Base-by-base conservation (phyloP, 2,113 vertebrate genomes). In the Merops nubicus region DNA sequence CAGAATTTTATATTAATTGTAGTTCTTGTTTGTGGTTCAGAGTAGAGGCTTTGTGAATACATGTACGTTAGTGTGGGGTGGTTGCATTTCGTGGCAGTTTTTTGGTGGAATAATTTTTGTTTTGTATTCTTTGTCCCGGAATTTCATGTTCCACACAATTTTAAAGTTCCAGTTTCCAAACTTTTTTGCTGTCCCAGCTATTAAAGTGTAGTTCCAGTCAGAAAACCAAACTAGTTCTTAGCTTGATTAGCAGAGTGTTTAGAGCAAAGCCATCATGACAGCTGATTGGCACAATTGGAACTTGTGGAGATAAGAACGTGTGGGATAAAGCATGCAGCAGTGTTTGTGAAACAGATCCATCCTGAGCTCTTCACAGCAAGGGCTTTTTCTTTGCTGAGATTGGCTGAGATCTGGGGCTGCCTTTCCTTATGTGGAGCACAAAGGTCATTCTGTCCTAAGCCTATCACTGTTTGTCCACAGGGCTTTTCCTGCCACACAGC, bases 91-190 rank as follows among this genome's bases (percentile, higher is more conserved):
- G 25, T 74, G 40, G 29, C 33, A 72, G 8, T 45, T 56, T 8
- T 80, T 67, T 47, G 33, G 51, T 72, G 51, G 84, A 88, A 42
- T 33, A 14, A 20, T 33, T 74, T 54, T 87, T 84, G 31, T 0
- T 73, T 88, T 78, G 5, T 78, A 11, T 64, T 65, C 12, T 77
- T 80, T 16, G 3, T 53, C 17, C 1, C 7, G 1, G 26, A 85
- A 76, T 64, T 82, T 42, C 0, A 0, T 82, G 78, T 93, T 60
- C 56, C 19, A 42, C 22, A 36, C 0, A 0, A 23, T 56, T 75
- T 50, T 25, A 12, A 72, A 69, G 45, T 72, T 73, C 40, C 1
- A 14, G 11, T 11, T 88, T 23, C 38, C 21, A 63, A 51, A 38
- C 14, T 8, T 33, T 57, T 82, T 56, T 78, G 21, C 33, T 70